Evolutionary conservation across 2,113 vertebrate genomes (phyloP).

Genomic region (Cairina moschata): DNA sequence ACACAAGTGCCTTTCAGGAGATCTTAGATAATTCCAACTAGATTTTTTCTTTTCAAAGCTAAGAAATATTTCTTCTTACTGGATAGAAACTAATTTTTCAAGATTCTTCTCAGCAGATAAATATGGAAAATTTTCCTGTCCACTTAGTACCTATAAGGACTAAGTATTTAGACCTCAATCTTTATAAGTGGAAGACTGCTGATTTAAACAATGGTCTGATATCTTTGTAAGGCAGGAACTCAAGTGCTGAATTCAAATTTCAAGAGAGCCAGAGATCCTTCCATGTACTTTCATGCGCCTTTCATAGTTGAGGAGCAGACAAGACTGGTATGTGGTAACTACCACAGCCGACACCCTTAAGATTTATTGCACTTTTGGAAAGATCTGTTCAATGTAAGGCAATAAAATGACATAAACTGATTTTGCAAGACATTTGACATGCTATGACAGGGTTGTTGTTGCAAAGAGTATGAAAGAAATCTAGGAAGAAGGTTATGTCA

Average conservation of each 20-base stretch:
- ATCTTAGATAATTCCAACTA: background rate
- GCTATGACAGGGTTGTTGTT: background rate
- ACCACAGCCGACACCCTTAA: background rate
- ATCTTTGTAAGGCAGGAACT: background rate
- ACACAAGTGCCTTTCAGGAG: background rate
- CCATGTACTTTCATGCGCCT: rapidly evolving
- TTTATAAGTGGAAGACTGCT: background rate
- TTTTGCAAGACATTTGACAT: background rate
- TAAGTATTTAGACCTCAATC: background rate
- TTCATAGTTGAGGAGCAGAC: background rate
- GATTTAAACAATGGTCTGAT: background rate
- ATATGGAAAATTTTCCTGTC: background rate
- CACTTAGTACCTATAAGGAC: background rate
- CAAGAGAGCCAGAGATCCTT: background rate
- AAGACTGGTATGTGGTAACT: rapidly evolving
- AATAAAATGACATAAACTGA: background rate
- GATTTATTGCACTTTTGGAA: background rate
- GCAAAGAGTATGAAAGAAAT: background rate
- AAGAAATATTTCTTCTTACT: background rate
- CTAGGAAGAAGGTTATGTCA: background rate
- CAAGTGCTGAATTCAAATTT: background rate
- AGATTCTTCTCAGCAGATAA: background rate
- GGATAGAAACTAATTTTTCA: background rate
- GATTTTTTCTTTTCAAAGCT: background rate
- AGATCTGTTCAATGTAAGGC: background rate